Evolutionary conservation across 1,140 invertebrate genomes (phyloP).

Genomic region (Lepidurus arcticus): DNA sequence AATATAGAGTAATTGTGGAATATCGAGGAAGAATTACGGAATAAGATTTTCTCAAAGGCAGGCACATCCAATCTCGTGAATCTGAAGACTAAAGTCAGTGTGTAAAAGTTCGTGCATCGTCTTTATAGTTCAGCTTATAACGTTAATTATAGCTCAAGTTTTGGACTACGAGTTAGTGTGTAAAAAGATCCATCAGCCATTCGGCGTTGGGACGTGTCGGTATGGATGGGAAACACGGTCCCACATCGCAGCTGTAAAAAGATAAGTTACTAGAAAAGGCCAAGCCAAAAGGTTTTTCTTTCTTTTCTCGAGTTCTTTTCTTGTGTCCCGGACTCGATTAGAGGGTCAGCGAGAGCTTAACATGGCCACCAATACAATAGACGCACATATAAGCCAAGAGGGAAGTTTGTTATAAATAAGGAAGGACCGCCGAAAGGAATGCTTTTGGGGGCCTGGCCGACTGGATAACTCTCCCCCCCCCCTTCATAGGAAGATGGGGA

Average conservation of each 20-base stretch:
- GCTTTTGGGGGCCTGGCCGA: not conserved
- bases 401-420: not conserved
- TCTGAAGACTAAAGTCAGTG: too few relatives aligned
- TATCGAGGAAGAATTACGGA: too few relatives aligned
- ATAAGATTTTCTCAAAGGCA: too few relatives aligned
- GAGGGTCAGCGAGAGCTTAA: not conserved
- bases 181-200: not conserved
- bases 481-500: not conserved
- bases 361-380: conserved; percentile 14
- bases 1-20: too few relatives aligned
- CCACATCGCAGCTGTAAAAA: conserved; percentile 2
- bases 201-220: not conserved
- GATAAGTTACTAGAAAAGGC: not conserved
- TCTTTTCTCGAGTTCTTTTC: not conserved
- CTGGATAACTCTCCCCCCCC: too few relatives aligned
- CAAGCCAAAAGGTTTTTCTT: not conserved
- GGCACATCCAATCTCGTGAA: not conserved
- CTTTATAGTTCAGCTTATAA: not conserved
- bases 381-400: not conserved
- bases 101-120: too few relatives aligned
- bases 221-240: conserved; percentile 11
- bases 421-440: conserved; percentile 4
- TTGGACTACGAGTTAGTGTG: not conserved
- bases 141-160: conserved; percentile 1
- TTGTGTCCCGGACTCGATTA: not conserved